These are phyloP conservation scores for Callospermophilus lateralis DNA, from an alignment of 2,113 vertebrate genomes.

Conservation along the genomic window DNA sequence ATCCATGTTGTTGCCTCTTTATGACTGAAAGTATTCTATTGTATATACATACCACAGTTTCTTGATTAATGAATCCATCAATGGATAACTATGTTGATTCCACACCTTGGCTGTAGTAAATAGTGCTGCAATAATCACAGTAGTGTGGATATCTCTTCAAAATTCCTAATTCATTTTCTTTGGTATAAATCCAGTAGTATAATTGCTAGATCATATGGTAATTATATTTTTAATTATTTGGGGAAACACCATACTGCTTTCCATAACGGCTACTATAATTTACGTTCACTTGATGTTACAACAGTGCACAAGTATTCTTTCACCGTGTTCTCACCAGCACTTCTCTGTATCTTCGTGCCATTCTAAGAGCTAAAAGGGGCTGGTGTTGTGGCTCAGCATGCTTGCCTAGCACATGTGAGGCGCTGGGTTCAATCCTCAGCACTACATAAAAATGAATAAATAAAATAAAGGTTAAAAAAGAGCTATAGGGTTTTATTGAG, in stretches of 20 bases:
- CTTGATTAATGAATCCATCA: neutral
- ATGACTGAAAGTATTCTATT: neutral
- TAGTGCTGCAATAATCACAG: neutral
- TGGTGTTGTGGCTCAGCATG: too few species aligned
- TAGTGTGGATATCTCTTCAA: neutral
- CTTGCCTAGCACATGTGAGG: too few species aligned
- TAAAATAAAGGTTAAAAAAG: neutral
- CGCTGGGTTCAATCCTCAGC: too few species aligned
- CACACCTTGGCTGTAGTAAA: neutral
- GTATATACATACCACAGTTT: neutral
- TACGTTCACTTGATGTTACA: neutral
- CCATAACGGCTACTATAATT: neutral
- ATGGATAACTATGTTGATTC: neutral
- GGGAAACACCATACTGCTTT: neutral
- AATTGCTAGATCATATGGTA: neutral
- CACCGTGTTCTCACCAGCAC: neutral
- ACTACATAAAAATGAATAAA: too few species aligned
- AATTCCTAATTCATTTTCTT: too few species aligned
- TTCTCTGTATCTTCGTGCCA: neutral
- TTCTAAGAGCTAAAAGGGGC: neutral
- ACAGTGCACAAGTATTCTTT: neutral
- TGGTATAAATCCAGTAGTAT: neutral
- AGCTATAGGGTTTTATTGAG: neutral
- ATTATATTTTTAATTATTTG: neutral
- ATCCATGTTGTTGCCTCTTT: neutral